Evolutionary conservation across 2,888 invertebrate species (phyloP).

Genomic region (Monoplex corrugatus): DNA sequence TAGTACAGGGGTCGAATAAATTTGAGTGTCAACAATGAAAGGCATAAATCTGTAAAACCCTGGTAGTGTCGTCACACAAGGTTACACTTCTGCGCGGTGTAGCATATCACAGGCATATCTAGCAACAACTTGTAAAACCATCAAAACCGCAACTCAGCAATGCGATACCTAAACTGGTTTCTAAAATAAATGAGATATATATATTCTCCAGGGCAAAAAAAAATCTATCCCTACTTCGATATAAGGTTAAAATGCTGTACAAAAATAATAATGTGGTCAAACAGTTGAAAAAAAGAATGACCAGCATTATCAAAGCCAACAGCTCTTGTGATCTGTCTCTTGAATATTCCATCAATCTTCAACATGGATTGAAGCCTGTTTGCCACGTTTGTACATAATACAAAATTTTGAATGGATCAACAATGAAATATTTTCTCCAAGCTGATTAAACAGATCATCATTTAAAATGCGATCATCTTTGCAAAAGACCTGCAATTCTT

Average conservation of each 20-base stretch:
- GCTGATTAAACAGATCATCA: too few relatives aligned
- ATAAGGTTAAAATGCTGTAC: background rate
- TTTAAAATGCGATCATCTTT: too few relatives aligned
- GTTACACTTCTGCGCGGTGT: background rate
- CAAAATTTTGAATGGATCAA: too few relatives aligned
- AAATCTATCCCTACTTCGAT: background rate
- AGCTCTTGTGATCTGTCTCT: background rate
- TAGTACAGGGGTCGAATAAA: too few relatives aligned
- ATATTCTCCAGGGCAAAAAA: background rate
- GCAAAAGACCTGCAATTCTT: too few relatives aligned
- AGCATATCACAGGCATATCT: slow-evolving; percentile 16
- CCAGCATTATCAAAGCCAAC: background rate
- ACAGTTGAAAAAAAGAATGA: background rate
- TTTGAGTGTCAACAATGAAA: background rate
- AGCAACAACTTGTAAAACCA: background rate
- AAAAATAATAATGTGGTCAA: too few relatives aligned
- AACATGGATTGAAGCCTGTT: background rate
- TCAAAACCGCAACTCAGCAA: background rate
- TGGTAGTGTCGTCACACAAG: background rate
- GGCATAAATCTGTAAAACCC: background rate
- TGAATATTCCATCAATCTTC: background rate
- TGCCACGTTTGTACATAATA: too few relatives aligned
- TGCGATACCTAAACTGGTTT: background rate
- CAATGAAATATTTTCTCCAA: too few relatives aligned
- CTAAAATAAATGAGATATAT: background rate